phyloP scores from a whole-genome alignment of 2,888 invertebrate genomes.

The Polietes domitor region DNA sequence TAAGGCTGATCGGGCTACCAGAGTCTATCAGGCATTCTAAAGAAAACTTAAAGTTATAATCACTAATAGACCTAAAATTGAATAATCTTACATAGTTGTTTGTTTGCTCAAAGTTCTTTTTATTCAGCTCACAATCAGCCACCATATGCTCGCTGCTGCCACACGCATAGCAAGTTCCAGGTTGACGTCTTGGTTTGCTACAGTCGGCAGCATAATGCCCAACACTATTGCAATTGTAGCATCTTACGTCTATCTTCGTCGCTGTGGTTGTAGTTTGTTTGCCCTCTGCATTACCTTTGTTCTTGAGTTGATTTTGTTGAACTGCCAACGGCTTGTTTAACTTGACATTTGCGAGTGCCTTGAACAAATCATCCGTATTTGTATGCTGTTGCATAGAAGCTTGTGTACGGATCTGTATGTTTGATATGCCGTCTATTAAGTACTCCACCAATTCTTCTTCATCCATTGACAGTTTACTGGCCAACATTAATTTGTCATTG shows the following conservation, averaged over 20 bases:
- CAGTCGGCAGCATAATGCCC: slow-evolving; percentile 41
- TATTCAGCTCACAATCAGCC: background rate
- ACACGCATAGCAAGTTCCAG: slow-evolving; percentile 31
- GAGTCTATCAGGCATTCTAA: slow-evolving; percentile 28
- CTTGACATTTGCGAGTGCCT: background rate
- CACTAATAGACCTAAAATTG: slow-evolving; percentile 14
- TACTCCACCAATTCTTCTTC: slow-evolving; percentile 31
- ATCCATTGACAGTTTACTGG: slow-evolving; percentile 16
- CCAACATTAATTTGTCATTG: slow-evolving; percentile 34
- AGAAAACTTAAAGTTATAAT: background rate
- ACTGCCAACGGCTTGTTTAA: slow-evolving; percentile 6
- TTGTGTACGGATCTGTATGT: slow-evolving; percentile 25
- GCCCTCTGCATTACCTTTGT: background rate
- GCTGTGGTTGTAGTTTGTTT: background rate
- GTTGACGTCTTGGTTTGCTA: slow-evolving; percentile 13
- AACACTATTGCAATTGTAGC: slow-evolving; percentile 35
- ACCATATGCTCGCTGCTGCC: slow-evolving; percentile 17
- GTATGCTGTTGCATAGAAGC: slow-evolving; percentile 27
- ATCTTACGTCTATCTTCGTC: slow-evolving; percentile 7
- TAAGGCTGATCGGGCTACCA: slow-evolving; percentile 30
- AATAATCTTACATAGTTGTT: slow-evolving; percentile 37
- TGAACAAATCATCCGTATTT: background rate
- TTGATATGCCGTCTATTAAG: slow-evolving; percentile 29
- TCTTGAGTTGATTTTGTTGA: background rate
- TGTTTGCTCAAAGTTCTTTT: slow-evolving; percentile 1